Conservation (phyloP, 2,888 invertebrate species). For the Ornithoptera priamus region DNA sequence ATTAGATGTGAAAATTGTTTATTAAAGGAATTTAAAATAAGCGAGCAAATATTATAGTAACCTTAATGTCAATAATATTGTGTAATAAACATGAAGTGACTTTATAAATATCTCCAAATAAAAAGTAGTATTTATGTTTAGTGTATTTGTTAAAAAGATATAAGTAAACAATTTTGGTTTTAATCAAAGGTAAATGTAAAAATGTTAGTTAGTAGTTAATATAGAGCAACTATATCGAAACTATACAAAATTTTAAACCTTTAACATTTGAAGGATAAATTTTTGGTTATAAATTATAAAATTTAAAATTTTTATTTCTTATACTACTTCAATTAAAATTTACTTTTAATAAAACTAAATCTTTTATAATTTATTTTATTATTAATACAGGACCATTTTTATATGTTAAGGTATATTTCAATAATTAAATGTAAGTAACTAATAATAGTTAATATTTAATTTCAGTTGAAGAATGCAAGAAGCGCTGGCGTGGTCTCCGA, state of each 20-base stretch:
- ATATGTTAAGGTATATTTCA: too few relatives aligned
- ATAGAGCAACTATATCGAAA: background rate
- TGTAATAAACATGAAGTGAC: background rate
- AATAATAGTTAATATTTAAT: slow-evolving; percentile 30
- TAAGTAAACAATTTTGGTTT: background rate
- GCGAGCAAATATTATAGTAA: background rate
- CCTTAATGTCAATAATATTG: background rate
- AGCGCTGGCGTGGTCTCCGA: slow-evolving; percentile 77
- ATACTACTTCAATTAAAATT: background rate
- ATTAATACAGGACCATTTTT: too few relatives aligned
- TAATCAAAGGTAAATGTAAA: background rate
- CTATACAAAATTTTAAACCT: background rate
- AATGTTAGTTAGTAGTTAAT: background rate
- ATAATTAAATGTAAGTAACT: too few relatives aligned
- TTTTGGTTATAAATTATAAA: background rate
- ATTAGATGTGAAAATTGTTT: slow-evolving; percentile 3
- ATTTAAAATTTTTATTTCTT: background rate
- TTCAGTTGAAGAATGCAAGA: slow-evolving; percentile 79
- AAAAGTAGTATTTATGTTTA: background rate
- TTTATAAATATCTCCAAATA: background rate
- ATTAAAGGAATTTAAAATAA: slow-evolving; percentile 11
- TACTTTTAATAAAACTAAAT: background rate
- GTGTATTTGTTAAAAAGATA: background rate
- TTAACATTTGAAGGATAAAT: background rate
- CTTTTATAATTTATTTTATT: too few relatives aligned